These are phyloP conservation scores for Dasyornis broadbenti DNA, from an alignment of 2,113 vertebrate species.

Conservation along the genomic window DNA sequence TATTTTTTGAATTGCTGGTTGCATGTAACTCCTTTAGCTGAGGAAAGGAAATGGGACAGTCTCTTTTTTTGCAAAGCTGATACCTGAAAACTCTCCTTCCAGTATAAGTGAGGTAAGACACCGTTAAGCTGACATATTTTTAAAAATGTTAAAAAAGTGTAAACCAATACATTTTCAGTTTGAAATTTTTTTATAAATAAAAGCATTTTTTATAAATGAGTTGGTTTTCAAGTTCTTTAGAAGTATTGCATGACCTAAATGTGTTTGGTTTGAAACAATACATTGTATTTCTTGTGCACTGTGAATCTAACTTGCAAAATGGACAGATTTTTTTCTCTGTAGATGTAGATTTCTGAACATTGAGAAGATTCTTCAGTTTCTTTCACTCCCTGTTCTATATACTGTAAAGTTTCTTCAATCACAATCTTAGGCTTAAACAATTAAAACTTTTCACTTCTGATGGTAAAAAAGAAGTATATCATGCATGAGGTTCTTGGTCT, in stretches of 20 bases:
- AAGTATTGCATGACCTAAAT: neutral
- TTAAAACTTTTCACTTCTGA: neutral
- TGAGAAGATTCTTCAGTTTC: neutral
- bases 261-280: neutral
- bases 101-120: conserved; percentile 67
- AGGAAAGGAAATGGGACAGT: neutral
- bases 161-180: neutral
- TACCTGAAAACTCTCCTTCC: conserved; percentile 2
- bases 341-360: neutral
- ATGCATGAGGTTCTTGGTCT: neutral
- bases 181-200: neutral
- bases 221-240: neutral
- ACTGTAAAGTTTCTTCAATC: neutral
- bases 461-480: neutral
- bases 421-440: neutral
- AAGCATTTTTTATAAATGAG: neutral
- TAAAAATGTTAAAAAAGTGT: neutral
- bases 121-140: conserved; percentile 5
- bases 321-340: neutral
- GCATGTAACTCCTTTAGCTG: neutral
- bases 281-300: neutral
- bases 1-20: conserved; percentile 30
- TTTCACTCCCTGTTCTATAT: neutral
- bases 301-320: neutral
- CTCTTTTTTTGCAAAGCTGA: conserved; percentile 8